Evolutionary conservation across 1,140 invertebrate species (phyloP).

Genomic region (Aculops lycopersici): DNA sequence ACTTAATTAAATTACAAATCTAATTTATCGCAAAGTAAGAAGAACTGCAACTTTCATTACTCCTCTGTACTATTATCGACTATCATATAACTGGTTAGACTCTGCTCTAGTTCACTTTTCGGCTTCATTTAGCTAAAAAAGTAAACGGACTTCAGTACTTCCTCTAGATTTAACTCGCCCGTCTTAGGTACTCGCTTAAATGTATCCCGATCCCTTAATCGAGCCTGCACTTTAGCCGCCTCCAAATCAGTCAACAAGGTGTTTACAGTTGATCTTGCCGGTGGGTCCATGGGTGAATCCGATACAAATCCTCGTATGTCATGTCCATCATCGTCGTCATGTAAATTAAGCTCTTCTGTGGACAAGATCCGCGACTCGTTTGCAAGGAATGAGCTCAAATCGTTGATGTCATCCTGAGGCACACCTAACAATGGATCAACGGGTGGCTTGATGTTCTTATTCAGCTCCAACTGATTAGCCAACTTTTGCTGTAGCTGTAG

Average conservation of each 20-base stretch:
- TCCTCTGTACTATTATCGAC: not conserved
- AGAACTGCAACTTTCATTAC: not conserved
- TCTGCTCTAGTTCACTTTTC: not conserved
- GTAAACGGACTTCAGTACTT: constrained; percentile 38
- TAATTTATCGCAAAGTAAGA: not conserved
- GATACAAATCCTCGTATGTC: constrained; percentile 6
- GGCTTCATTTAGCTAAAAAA: constrained; percentile 20
- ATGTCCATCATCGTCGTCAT: not conserved
- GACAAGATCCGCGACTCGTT: too few relatives aligned
- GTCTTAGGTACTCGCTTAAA: constrained; percentile 22
- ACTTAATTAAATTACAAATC: not conserved
- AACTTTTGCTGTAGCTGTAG: too few relatives aligned
- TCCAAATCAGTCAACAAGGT: not conserved
- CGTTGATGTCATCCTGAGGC: too few relatives aligned
- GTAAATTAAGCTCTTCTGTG: too few relatives aligned
- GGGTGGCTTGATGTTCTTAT: constrained; percentile 6
- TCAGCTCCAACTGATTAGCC: constrained; percentile 3
- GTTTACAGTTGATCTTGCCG: constrained; percentile 5
- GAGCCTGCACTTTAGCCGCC: constrained; percentile 3
- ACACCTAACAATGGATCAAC: too few relatives aligned
- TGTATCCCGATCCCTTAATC: constrained; percentile 15
- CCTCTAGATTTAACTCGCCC: constrained; percentile 35
- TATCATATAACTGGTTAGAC: not conserved
- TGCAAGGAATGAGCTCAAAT: too few relatives aligned
- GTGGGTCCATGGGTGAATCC: constrained; percentile 8